Evolutionary conservation across 2,888 invertebrate genomes (phyloP).

Genomic region (Campaea margaritaria): DNA sequence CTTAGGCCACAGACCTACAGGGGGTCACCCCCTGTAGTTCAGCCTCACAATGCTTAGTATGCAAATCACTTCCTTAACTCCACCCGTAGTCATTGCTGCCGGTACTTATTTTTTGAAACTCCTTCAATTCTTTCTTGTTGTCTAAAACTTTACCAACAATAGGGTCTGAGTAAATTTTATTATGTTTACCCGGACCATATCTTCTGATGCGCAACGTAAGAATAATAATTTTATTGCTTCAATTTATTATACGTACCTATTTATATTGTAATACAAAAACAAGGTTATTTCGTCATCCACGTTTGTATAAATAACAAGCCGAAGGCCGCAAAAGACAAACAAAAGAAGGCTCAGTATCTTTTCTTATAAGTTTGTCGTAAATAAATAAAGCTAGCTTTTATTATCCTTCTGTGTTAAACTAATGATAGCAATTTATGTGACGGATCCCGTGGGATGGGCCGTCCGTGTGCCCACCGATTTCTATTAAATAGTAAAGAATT

Average conservation of each 20-base stretch:
- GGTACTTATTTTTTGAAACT: conserved; percentile 50
- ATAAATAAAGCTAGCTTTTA: conserved; percentile 37
- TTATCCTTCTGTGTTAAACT: conserved; percentile 45
- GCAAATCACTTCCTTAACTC: conserved; percentile 61
- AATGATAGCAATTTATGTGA: conserved; percentile 51
- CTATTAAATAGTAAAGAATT: conserved; percentile 65
- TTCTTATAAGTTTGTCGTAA: conserved; percentile 28
- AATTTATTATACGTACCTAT: conserved; percentile 7
- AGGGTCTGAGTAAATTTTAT: conserved; percentile 46
- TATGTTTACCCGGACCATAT: conserved; percentile 33
- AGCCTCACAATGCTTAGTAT: conserved; percentile 53
- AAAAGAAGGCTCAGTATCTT: conserved; percentile 17
- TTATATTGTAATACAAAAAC: conserved; percentile 5
- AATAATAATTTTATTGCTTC: conserved; percentile 8
- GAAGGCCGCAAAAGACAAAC: conserved; percentile 13
- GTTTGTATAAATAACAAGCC: conserved; percentile 7
- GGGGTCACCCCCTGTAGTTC: conserved; percentile 38
- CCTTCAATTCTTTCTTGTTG: conserved; percentile 51
- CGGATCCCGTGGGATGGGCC: conserved; percentile 44
- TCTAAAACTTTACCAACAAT: conserved; percentile 50
- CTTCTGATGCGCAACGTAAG: conserved; percentile 15
- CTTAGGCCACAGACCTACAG: conserved; percentile 29
- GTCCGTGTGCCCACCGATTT: conserved; percentile 54
- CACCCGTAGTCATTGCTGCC: conserved; percentile 41
- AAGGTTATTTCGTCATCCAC: conserved; percentile 11